Evolutionary conservation across 2,888 invertebrate genomes (phyloP).

Genomic region (Ophioninae sp.): DNA sequence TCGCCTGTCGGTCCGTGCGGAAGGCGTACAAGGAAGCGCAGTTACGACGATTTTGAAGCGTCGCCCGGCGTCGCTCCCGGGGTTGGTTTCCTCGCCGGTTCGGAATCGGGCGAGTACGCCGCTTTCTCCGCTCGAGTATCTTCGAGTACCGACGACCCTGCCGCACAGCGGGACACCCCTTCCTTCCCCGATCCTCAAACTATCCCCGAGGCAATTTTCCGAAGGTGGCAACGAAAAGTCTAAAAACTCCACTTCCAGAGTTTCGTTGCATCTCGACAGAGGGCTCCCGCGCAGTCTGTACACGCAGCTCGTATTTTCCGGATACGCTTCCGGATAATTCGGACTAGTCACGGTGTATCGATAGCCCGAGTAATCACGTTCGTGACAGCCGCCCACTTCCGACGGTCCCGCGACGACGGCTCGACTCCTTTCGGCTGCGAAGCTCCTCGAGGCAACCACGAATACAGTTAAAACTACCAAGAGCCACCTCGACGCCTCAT

Average conservation of each 20-base stretch:
- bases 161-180: slow-evolving; percentile 83
- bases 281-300: slow-evolving; percentile 82
- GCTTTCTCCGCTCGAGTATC: slow-evolving; percentile 81
- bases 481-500: neutral
- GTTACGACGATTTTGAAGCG: slow-evolving; percentile 83
- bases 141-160: slow-evolving; percentile 80
- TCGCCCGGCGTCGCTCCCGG: slow-evolving; percentile 34
- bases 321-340: slow-evolving; percentile 82
- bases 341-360: slow-evolving; percentile 82
- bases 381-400: slow-evolving; percentile 75
- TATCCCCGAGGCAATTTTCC: slow-evolving; percentile 82
- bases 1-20: too few species aligned
- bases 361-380: slow-evolving; percentile 81
- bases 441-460: slow-evolving; percentile 6
- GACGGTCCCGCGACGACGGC: slow-evolving; percentile 2
- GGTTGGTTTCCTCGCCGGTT: slow-evolving; percentile 73
- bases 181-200: slow-evolving; percentile 81
- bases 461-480: slow-evolving; percentile 28
- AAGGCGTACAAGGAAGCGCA: slow-evolving; percentile 79
- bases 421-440: slow-evolving; percentile 4
- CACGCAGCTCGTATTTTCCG: slow-evolving; percentile 80
- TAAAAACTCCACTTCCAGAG: slow-evolving; percentile 83
- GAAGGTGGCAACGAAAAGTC: slow-evolving; percentile 83
- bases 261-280: slow-evolving; percentile 80
- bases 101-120: slow-evolving; percentile 81